These are phyloP conservation scores for Spodoptera picta DNA, from an alignment of 2,888 invertebrate species.

Conservation along the genomic window DNA sequence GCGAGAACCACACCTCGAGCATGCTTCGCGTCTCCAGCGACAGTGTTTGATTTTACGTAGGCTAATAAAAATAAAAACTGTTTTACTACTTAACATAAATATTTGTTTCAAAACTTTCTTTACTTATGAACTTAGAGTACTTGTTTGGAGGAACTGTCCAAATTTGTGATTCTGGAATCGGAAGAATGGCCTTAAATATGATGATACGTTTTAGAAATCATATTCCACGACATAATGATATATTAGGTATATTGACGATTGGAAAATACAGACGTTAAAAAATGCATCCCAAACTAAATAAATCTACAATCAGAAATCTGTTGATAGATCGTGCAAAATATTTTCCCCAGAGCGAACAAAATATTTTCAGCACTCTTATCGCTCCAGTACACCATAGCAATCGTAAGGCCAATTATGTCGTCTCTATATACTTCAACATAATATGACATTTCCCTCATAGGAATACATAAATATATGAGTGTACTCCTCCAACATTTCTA, in stretches of 20 bases:
- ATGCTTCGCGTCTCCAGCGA: slow-evolving; percentile 93
- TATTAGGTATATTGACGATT: too few relatives aligned
- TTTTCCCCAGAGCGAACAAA: too few relatives aligned
- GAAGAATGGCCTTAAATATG: too few relatives aligned
- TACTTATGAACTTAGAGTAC: too few relatives aligned
- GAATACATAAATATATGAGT: slow-evolving; percentile 2
- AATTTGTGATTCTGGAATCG: too few relatives aligned
- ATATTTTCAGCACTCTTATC: not conserved
- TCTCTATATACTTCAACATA: slow-evolving; percentile 26
- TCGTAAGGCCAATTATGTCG: slow-evolving; percentile 39
- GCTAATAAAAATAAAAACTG: slow-evolving; percentile 81
- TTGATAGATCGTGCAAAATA: not conserved
- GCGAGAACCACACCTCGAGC: slow-evolving; percentile 95
- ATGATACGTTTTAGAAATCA: too few relatives aligned
- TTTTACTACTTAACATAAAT: not conserved
- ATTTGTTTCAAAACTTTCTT: not conserved
- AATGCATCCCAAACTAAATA: too few relatives aligned
- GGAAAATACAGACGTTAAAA: too few relatives aligned
- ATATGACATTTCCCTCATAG: slow-evolving; percentile 11
- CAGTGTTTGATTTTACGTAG: slow-evolving; percentile 95
- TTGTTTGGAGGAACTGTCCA: too few relatives aligned
- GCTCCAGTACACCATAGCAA: slow-evolving; percentile 12
- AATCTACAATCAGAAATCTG: too few relatives aligned
- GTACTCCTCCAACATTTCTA: slow-evolving; percentile 22
- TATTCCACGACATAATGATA: too few relatives aligned